Evolutionary conservation across 2,797 vertebrate species (phyloP).

Genomic region (Melanotaenia parkinsoni): DNA sequence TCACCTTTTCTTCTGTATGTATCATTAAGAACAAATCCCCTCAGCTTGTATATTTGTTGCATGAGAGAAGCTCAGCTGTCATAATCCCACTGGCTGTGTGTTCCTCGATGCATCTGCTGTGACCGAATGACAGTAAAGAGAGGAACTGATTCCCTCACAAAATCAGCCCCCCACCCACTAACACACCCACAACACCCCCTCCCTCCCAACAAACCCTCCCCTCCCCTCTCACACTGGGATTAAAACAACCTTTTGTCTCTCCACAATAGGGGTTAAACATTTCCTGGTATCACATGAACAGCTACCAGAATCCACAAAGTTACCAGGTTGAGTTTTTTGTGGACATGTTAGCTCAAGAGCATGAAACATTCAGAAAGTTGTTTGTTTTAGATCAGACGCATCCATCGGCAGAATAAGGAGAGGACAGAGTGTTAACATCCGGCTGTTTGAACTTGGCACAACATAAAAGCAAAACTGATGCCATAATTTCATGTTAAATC

Average conservation of each 20-base stretch:
- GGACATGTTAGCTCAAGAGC: constrained; percentile 18
- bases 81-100: constrained; percentile 75
- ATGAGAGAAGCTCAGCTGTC: constrained; percentile 29
- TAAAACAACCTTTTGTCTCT: constrained; percentile 90
- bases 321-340: constrained; percentile 32
- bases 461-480: constrained; percentile 54
- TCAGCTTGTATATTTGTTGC: constrained; percentile 23
- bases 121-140: constrained; percentile 74
- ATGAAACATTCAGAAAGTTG: constrained; percentile 50
- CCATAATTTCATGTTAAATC: constrained; percentile 57
- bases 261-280: constrained; percentile 93
- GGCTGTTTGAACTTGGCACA: constrained; percentile 49
- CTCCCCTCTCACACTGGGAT: constrained; percentile 84
- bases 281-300: constrained; percentile 86
- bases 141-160: constrained; percentile 59
- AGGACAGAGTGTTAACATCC: constrained; percentile 44
- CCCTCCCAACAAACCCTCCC: constrained; percentile 23
- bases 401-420: constrained; percentile 22
- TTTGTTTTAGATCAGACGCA: constrained; percentile 44
- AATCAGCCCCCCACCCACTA: constrained; percentile 33
- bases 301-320: constrained; percentile 72
- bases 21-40: constrained; percentile 36
- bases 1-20: constrained; percentile 57
- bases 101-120: constrained; percentile 72
- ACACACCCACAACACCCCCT: constrained; percentile 52